Evolutionary conservation across 2,888 invertebrate species (phyloP), one percentile per base, ranked within the genome.

Genomic region (Acrocera orbiculus): DNA sequence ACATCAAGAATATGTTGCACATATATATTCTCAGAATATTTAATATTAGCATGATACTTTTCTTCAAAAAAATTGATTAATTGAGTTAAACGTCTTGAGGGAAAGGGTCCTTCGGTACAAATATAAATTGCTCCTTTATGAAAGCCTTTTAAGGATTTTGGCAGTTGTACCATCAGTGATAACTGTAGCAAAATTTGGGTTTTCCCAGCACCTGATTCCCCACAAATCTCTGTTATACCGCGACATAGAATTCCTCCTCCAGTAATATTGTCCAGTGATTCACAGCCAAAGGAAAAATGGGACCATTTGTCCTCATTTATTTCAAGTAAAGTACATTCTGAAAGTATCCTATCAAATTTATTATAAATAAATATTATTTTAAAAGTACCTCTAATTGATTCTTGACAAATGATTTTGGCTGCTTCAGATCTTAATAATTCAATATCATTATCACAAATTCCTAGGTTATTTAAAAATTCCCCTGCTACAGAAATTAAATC

Each of bases 171-270:
- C 27, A 66, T 68, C 4, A 82, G 52, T n/a, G 73, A 66, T 4
- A 82, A 53, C 50, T 81, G 79, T 19, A 83, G 53, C 43, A 76
- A 73, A 10, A 81, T 47, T 49, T 83, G 82, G 0, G 80, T 79
- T 59, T 83, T 83, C 3, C 82, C 82, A 40, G 66, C 65, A 2
- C 76, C 75, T 47, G 76, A 72, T 47, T 69, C 67, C 1, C 82
- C 83, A 46, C 68, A 69, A 44, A 83, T 64, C 60, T 83, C 81
- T 7, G 74, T 77, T 30, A 83, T 70, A 5, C 78, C 76, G 39
- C 66, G 63, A 7, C 64, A 58, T 4, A 69, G 58, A 31, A 83
- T 58, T 10, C 82, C 81, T 16, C 79, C 80, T 41, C 59, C 57
- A 2, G 74, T 58, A 40, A 69, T 57, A 23, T 48, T 46, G 50